These are phyloP conservation scores for Meles meles DNA, from an alignment of 2,113 vertebrate species.

Conservation along the genomic window DNA sequence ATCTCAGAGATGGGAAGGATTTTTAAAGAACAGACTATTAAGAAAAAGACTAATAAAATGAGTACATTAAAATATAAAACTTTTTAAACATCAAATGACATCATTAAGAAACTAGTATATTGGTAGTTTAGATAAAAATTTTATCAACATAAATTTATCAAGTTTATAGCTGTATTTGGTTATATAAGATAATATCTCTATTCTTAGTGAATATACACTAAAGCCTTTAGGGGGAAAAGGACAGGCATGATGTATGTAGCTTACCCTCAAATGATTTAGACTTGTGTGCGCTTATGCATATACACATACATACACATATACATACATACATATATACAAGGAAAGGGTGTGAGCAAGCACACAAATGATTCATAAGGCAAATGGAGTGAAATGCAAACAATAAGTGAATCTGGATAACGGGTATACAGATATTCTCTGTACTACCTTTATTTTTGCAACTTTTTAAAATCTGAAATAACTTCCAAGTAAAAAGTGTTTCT, in stretches of 20 bases:
- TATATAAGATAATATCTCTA: background rate
- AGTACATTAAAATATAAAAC: background rate
- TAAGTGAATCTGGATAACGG: background rate
- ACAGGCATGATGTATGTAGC: background rate
- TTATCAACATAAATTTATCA: background rate
- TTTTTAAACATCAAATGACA: background rate
- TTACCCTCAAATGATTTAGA: background rate
- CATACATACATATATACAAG: background rate
- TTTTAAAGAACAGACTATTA: background rate
- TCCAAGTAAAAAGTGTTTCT: background rate
- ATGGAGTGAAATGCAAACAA: background rate
- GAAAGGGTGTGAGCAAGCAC: background rate
- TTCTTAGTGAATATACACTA: background rate
- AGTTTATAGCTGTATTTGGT: background rate
- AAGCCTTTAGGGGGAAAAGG: background rate
- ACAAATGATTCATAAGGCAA: slow-evolving; percentile 14
- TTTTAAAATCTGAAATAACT: background rate
- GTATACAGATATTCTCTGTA: background rate
- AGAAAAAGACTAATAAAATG: background rate
- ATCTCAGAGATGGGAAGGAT: slow-evolving; percentile 10
- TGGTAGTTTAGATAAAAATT: slow-evolving; percentile 5
- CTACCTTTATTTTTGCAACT: background rate
- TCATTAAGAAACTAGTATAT: slow-evolving; percentile 36
- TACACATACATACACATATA: background rate
- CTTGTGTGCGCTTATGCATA: background rate